These are phyloP conservation scores for Scylla paramamosain DNA, from an alignment of 1,140 invertebrate species.

Conservation along the genomic window DNA sequence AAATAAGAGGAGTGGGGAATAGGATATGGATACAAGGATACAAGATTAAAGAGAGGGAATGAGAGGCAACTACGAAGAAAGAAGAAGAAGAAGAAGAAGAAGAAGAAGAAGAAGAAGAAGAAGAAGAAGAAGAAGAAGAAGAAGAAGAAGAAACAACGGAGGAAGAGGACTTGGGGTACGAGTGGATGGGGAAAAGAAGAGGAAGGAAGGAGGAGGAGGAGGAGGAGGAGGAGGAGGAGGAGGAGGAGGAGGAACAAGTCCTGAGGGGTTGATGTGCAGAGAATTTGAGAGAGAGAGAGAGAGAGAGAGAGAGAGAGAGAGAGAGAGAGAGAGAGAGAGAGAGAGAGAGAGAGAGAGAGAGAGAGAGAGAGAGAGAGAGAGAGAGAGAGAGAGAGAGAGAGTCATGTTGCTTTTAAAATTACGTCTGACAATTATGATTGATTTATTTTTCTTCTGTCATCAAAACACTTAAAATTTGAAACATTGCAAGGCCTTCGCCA, in stretches of 20 bases:
- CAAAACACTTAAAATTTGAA: too few species aligned
- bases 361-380: slow-evolving; percentile 28
- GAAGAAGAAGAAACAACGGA: background rate
- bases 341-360: slow-evolving; percentile 58
- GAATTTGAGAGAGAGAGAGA: slow-evolving; percentile 33
- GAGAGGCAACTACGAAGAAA: background rate
- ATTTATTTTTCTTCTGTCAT: too few species aligned
- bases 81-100: background rate
- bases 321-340: slow-evolving; percentile 36
- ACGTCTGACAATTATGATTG: too few species aligned
- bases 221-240: background rate
- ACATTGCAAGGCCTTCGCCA: too few species aligned
- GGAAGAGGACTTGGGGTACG: background rate
- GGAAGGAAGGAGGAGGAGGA: background rate
- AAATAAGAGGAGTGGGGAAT: background rate
- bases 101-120: background rate
- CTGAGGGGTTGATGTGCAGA: background rate
- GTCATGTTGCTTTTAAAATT: too few species aligned
- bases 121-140: background rate
- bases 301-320: slow-evolving; percentile 54
- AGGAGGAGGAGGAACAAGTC: background rate
- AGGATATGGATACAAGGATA: background rate
- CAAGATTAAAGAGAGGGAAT: background rate
- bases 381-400: slow-evolving; percentile 54
- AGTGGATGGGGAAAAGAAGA: background rate